Base-by-base conservation (phyloP, 2,888 invertebrate species). In the Himalopsyche tibetana region DNA sequence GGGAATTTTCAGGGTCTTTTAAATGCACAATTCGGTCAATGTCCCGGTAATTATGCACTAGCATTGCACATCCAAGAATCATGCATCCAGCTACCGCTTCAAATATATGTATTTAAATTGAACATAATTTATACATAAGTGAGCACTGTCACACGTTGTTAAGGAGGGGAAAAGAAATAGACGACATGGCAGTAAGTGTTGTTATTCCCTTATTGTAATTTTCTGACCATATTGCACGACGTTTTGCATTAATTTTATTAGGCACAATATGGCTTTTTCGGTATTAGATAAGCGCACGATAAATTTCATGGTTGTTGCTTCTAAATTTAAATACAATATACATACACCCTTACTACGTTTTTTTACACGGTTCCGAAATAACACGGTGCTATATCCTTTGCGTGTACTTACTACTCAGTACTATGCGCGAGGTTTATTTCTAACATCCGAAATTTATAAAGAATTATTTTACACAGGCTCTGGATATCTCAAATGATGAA, bases 191-290 rank as follows among this genome's bases (percentile, higher is more conserved):
- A 19, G 63, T 63, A 63, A n/a, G 63, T 8, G 63, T 2, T 63
- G 28, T n/a, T 28, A 11, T 63, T 4, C 63, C 63, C 63, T 63
- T 63, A 63, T 63, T 63, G 8, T 63, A 63, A 63, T 63, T 63
- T 63, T 63, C 63, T 63, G 63, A 63, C 63, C 63, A 63, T 63
- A 63, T 63, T 63, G 63, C 19, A 63, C 63, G 63, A 63, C 63
- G 28, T 63, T 19, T 19, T 63, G 63, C 19, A 63, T 63, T 63
- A 19, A 63, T 63, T 63, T 63, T 11, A 63, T 9, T 3, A 15
- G 40, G 81, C 81, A 11, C 81, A 51, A 36, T 81, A 81, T 51
- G 38, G 28, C 51, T 15, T 51, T 51, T 51, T 15, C 51, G 51
- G 51, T 51, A 5, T 5, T 5, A 51, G 45, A 51, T 51, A 15